Evolutionary conservation across 2,888 invertebrate genomes (phyloP).

Genomic region (Ennomos fuscantarius): DNA sequence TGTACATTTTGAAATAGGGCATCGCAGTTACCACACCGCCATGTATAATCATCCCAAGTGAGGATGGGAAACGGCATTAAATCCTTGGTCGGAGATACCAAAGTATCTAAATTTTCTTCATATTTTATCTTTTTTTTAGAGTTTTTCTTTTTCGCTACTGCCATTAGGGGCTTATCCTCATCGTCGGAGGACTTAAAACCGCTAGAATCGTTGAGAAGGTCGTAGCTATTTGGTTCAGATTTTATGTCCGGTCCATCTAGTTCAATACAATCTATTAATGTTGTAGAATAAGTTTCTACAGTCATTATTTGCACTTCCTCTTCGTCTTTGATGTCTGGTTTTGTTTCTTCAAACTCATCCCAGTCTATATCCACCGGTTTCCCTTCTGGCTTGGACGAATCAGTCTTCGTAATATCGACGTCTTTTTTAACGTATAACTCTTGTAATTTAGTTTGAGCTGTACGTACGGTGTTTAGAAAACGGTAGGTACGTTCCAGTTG

Average conservation of each 20-base stretch:
- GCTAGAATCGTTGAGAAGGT: conserved; percentile 9
- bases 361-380: conserved; percentile 69
- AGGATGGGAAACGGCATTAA: conserved; percentile 37
- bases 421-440: conserved; percentile 52
- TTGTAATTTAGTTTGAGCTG: conserved; percentile 67
- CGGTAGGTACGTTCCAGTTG: conserved; percentile 73
- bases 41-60: conserved; percentile 72
- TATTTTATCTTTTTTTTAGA: conserved; percentile 50
- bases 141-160: conserved; percentile 56
- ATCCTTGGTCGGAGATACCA: neutral
- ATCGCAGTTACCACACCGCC: conserved; percentile 72
- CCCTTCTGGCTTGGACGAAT: conserved; percentile 41
- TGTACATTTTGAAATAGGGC: conserved; percentile 71
- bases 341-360: conserved; percentile 63
- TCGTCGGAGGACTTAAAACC: conserved; percentile 44
- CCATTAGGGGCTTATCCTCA: conserved; percentile 64
- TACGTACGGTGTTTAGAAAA: conserved; percentile 68
- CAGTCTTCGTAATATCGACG: conserved; percentile 32
- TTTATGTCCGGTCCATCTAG: conserved; percentile 48
- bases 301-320: conserved; percentile 44
- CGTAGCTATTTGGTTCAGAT: conserved; percentile 46
- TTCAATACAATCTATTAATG: conserved; percentile 40
- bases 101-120: conserved; percentile 37
- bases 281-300: conserved; percentile 44
- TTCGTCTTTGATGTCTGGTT: conserved; percentile 60